Base-by-base conservation (phyloP, 2,113 vertebrate species). In the Leptodactylus fuscus region DNA sequence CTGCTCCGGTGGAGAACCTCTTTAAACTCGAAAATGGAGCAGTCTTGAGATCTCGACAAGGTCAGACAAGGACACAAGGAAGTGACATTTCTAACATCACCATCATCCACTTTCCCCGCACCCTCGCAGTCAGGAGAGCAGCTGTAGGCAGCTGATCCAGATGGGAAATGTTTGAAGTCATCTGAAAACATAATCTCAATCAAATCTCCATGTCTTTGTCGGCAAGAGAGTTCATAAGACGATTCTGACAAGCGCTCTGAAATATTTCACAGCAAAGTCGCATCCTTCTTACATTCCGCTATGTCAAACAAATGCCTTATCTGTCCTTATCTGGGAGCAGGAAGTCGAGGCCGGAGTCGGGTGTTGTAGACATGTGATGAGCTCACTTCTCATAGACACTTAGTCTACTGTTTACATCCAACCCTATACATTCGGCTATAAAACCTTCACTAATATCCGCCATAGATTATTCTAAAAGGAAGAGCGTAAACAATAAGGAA, bases 151-250 rank as follows among this genome's bases (percentile, higher is more conserved):
- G 77, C 65, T 71, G 77, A 81, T 60, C 76, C 84, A 81, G 76
- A 81, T 86, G 84, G 76, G 49, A 67, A 81, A 32, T 73, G 76
- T 70, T 85, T 85, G 84, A 80, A 86, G 74, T 58, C 75, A 46
- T 80, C 44, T 51, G 75, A 70, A 86, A 81, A 53, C 55, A 46
- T 60, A 73, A 58, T 34, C 77, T 86, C 84, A 71, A 41, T 86
- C 67, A 51, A 48, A 73, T 62, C 65, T 81, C 49, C 49, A 41
- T 44, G 62, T 60, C 41, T 58, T 80, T 15, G 27, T 44, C 18
- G 27, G 46, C 34, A 51, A 38, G 24, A 80, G 53, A 55, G 34
- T 80, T 71, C 83, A 24, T 49, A 69, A 24, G 22, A 67, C 51
- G 60, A 71, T 53, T 22, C 67, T 74, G 49, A 74, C 67, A 55